Base-by-base conservation (phyloP, 1,140 invertebrate species). In the Nasonia vitripennis region DNA sequence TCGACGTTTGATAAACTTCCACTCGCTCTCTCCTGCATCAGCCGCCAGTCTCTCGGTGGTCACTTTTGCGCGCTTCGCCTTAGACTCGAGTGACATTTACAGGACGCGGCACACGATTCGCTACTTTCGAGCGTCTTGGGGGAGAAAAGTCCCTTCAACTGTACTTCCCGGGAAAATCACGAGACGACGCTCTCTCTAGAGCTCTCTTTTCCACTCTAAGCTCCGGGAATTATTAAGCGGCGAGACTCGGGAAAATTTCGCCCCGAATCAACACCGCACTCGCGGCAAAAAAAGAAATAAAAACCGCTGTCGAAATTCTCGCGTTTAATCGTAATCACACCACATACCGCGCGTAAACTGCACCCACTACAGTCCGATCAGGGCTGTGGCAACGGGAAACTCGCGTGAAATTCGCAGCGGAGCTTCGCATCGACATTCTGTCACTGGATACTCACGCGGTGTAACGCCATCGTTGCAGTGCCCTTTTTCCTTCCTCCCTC, bases 1-100 rank as follows among this genome's bases (percentile, higher is more conserved):
- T 84, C 23, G 41, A 34, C 14, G 62, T 45, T 78, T 67, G 74
- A 70, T 45, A 84, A 37, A 84, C 77, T 84, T 78, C 73, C 55
- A 37, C 34, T 37, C 34, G 34, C 34, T 37, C 55, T 45, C 31
- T 14, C 11, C 14, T 5, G 67, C 10, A 10, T 45, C 9, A 78
- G 34, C 48, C 55, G 55, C 14, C 17, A n/a, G 2, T 62, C 55
- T 62, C 55, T 62, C 55, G 55, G 27, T 62, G 77, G 77, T 78
- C 48, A 48, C 45, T 55, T 77, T 77, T 27, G 20, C 17, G 55
- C 31, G 10, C 67, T 23, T 68, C n/a, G 67, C 62, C 27, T n/a
- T n/a, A 27, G 27, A 12, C 20, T 17, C 14, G 37, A 78, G 45
- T 78, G 75, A 78, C 75, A 41, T 78, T 51, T 78, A 78, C 75